phyloP scores from a whole-genome alignment of 2,888 invertebrate genomes.

The Eupithecia subfuscata region DNA sequence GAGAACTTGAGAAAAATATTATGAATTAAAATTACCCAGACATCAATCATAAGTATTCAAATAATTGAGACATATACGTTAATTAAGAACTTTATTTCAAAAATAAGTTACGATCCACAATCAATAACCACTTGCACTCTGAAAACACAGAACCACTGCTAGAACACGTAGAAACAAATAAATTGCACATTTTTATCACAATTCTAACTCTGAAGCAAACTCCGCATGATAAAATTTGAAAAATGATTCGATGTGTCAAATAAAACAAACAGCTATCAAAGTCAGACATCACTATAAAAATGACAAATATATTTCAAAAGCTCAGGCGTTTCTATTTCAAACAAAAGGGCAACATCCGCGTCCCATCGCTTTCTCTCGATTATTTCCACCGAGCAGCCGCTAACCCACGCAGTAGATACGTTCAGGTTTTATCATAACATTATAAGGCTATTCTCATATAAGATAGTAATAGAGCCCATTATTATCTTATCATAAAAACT shows the following conservation, averaged over 20 bases:
- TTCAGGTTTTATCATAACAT: neutral
- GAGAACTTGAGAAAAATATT: neutral
- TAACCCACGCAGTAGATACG: conserved; percentile 8
- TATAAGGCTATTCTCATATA: neutral
- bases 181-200: neutral
- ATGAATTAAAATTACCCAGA: neutral
- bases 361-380: conserved; percentile 12
- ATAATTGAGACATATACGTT: neutral
- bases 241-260: conserved; percentile 3
- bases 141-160: neutral
- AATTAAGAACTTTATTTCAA: neutral
- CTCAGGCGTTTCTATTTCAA: conserved; percentile 12
- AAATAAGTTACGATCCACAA: neutral
- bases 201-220: neutral
- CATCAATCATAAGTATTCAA: neutral
- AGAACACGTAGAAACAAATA: conserved; percentile 2
- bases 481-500: neutral
- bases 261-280: conserved; percentile 14
- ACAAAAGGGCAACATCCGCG: conserved; percentile 11
- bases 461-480: neutral
- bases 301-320: conserved; percentile 21
- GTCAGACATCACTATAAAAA: conserved; percentile 24
- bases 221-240: conserved; percentile 2
- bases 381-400: neutral
- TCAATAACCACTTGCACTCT: neutral